These are phyloP conservation scores for Sminthurides aquaticus DNA, from an alignment of 2,888 invertebrate genomes.

Conservation along the genomic window DNA sequence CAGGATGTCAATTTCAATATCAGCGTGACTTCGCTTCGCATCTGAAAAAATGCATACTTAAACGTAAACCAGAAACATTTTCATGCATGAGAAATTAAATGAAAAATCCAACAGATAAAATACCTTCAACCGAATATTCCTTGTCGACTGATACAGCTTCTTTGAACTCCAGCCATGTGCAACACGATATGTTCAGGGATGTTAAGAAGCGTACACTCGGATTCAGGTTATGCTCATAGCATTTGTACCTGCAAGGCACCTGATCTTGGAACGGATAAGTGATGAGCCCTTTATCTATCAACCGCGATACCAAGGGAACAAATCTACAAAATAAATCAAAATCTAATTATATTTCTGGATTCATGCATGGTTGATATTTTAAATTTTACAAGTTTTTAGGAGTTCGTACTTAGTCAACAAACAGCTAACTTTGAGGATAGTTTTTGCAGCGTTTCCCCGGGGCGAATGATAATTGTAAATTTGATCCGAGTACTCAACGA, in stretches of 20 bases:
- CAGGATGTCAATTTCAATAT: constrained; percentile 24
- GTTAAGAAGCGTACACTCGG: constrained; percentile 29
- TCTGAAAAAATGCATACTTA: no score
- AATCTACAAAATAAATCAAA: constrained; percentile 22
- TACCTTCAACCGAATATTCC: no score
- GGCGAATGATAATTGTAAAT: not conserved
- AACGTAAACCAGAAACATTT: no score
- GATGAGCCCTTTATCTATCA: constrained; percentile 10
- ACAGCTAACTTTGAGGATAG: constrained; percentile 28
- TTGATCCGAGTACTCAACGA: not conserved
- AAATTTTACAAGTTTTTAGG: no score
- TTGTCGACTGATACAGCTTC: not conserved
- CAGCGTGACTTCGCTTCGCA: constrained; percentile 7
- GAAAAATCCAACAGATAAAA: no score
- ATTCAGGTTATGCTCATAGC: constrained; percentile 25
- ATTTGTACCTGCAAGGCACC: constrained; percentile 20
- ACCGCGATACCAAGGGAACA: constrained; percentile 14
- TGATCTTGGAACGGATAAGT: constrained; percentile 8
- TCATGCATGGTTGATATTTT: no score
- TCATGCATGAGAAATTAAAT: no score
- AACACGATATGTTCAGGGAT: constrained; percentile 25
- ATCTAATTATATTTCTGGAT: no score
- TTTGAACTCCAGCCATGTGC: constrained; percentile 27
- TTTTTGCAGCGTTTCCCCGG: constrained; percentile 1
- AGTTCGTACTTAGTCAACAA: constrained; percentile 29